Evolutionary conservation across 92 coral and sea anemone genomes (phyloP), one percentile per base, ranked within the genome.

Genomic region (Scolanthus callimorphus): DNA sequence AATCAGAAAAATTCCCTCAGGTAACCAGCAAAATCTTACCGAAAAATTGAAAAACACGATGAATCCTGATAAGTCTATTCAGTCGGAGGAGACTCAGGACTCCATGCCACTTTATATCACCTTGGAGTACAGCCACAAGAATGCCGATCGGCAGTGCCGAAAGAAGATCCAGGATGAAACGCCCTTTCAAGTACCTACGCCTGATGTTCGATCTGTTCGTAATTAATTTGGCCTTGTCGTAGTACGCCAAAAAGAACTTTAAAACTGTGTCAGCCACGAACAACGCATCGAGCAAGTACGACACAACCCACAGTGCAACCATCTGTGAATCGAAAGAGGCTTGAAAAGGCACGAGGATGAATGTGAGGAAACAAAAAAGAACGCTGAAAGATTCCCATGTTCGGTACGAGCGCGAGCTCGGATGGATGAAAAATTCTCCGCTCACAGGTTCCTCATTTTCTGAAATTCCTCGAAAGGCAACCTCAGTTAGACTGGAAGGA

Each of bases 401-500:
- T 12, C 86, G 79, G 25, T 77, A 82, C 17, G 31, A 26, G 26
- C 31, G 19, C 26, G 85, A 67, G 25, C 95, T 85, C 55, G 95
- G 95, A 69, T 60, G 76, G 71, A 86, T 69, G 13, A 71, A 64
- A 63, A 73, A 58, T 3, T 57, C 39, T 27, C 52, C 44, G n/a
- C 20, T 26, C 11, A 28, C 17, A 6, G 74, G 25, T 1, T 39
- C 17, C 31, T 57, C 49, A n/a, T 55, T 50, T 20, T 39, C 72
- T n/a, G 95, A 77, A 55, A 59, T 65, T 15, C 90, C 95, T 27
- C 86, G 76, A 49, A 87, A 87, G 2, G 90, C 81, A 3, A 87
- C 86, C 55, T 87, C 85, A 8, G 81, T 73, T 13, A 78, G 58
- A 4, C 65, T 55, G 58, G 68, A 76, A 55, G 56, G 56, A 57